A percentile compares a stretch with the other conserved stretches of the same genome.
Conservation (phyloP, 2,797 vertebrate species). For the Macropus fuliginosus region DNA sequence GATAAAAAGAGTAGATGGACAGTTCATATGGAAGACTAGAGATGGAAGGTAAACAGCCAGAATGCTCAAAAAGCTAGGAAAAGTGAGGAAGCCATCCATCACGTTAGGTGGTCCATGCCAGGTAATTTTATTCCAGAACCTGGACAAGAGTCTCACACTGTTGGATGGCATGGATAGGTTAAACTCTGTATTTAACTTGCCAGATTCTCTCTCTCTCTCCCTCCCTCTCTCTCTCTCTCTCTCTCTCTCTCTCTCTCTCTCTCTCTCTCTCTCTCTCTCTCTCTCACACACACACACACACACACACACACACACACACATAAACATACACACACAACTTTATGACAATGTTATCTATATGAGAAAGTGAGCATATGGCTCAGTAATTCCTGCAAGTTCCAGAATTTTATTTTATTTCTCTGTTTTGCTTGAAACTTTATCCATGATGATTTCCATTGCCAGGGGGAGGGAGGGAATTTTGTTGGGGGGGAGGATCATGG, state of each 20-base stretch:
- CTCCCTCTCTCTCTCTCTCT: too few species aligned
- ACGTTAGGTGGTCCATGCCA: not conserved
- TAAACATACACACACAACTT: too few species aligned
- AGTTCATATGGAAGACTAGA: not conserved
- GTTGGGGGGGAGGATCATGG: too few species aligned
- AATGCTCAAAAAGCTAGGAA: not conserved
- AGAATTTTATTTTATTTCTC: not conserved
- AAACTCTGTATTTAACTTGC: not conserved
- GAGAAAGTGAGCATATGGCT: not conserved
- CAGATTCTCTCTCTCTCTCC: not conserved
- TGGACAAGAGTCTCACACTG: not conserved
- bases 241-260: too few species aligned
- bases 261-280: too few species aligned
- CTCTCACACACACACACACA: too few species aligned
- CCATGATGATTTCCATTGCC: not conserved
- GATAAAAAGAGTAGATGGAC: not conserved
- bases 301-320: too few species aligned
- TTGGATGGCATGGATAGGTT: not conserved
- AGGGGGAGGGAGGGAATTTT: too few species aligned
- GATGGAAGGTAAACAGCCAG: not conserved
- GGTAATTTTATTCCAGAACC: not conserved
- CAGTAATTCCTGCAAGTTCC: not conserved
- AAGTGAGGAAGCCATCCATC: not conserved
- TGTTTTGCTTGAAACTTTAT: not conserved
- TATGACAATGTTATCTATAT: not conserved